A percentile compares a stretch with the other conserved stretches of the same genome.
These are phyloP conservation scores for Fistularia commersonii DNA, from an alignment of 2,797 vertebrate species.

Conservation along the genomic window DNA sequence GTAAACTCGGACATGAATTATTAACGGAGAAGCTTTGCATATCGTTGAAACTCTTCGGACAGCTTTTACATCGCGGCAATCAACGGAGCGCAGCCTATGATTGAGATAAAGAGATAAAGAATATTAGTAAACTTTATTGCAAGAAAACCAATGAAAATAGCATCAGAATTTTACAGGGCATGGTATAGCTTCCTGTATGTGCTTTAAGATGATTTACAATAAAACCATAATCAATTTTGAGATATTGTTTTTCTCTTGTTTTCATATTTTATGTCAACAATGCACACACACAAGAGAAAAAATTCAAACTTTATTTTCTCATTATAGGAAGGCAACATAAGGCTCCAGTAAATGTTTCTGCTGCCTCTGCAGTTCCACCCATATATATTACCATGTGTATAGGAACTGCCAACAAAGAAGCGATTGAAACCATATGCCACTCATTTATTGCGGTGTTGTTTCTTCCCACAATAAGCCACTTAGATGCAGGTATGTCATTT, in stretches of 20 bases:
- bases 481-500: constrained; percentile 62
- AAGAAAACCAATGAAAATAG: constrained; percentile 36
- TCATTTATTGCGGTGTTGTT: constrained; percentile 52
- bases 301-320: constrained; percentile 51
- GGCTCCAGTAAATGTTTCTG: constrained; percentile 62
- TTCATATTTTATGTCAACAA: constrained; percentile 7
- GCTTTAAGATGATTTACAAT: constrained; percentile 11
- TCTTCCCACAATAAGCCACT: constrained; percentile 44
- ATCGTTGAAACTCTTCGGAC: constrained; percentile 55
- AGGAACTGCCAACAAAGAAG: constrained; percentile 68
- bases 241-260: neutral
- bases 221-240: neutral
- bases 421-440: constrained; percentile 69
- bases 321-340: constrained; percentile 60
- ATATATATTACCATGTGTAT: constrained; percentile 65
- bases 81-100: constrained; percentile 29
- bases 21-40: constrained; percentile 69
- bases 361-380: constrained; percentile 68
- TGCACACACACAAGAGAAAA: constrained; percentile 27
- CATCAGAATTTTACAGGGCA: constrained; percentile 5
- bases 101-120: constrained; percentile 33
- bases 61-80: constrained; percentile 58
- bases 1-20: constrained; percentile 76
- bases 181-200: constrained; percentile 4
- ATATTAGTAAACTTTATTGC: constrained; percentile 26